A percentile compares a stretch with the other conserved stretches of the same genome.
These are phyloP conservation scores for Limosa lapponica DNA, from an alignment of 2,797 vertebrate species.

Conservation along the genomic window DNA sequence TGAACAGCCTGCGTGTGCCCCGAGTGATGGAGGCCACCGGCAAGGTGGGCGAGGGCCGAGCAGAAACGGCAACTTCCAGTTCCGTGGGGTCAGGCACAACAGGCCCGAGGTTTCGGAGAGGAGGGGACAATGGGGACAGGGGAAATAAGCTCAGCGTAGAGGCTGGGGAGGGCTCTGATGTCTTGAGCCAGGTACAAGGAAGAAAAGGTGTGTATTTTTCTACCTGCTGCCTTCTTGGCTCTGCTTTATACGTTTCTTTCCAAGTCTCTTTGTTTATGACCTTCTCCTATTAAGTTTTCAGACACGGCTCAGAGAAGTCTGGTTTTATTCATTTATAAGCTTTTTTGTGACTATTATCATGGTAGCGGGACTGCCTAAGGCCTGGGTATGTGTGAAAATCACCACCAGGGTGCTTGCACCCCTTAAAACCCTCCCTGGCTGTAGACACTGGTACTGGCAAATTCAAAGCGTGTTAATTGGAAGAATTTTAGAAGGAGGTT, in stretches of 20 bases:
- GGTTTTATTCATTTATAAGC: not conserved
- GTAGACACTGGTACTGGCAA: not conserved
- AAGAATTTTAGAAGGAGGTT: not conserved
- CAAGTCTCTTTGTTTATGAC: not conserved
- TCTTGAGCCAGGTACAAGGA: not conserved
- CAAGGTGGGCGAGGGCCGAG: rapidly evolving
- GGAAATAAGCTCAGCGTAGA: not conserved
- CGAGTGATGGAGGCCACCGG: rapidly evolving
- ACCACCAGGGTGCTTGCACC: not conserved
- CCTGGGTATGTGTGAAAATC: not conserved
- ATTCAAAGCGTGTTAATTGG: not conserved
- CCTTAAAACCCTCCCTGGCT: not conserved
- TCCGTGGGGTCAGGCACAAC: not conserved
- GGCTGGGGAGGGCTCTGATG: not conserved
- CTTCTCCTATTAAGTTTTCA: not conserved
- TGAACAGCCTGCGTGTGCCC: not conserved
- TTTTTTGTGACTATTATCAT: not conserved
- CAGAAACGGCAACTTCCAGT: not conserved
- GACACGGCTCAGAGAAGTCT: not conserved
- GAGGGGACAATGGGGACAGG: not conserved
- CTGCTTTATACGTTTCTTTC: not conserved
- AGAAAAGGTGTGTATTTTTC: not conserved
- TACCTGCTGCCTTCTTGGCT: not conserved
- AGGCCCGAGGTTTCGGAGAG: not conserved
- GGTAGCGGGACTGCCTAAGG: not conserved